phyloP scores from a whole-genome alignment of 2,797 vertebrate species.

The Cynodonichthys magdalenae region DNA sequence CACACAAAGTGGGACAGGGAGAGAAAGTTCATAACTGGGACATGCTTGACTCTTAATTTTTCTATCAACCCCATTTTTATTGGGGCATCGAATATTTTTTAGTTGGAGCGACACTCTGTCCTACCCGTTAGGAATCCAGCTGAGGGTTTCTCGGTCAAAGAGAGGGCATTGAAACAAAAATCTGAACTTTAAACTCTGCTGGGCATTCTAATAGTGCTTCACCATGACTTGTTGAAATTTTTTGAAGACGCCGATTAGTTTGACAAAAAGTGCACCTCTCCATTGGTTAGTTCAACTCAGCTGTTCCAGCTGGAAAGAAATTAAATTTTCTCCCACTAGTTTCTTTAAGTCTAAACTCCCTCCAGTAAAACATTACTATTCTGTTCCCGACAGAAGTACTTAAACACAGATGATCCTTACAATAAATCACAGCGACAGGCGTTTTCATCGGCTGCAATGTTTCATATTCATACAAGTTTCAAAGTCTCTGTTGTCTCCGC shows the following conservation, averaged over 20 bases:
- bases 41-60: slow-evolving; percentile 28
- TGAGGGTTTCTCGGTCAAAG: slow-evolving; percentile 15
- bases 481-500: slow-evolving; percentile 17
- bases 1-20: slow-evolving; percentile 66
- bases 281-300: slow-evolving; percentile 47
- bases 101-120: not conserved
- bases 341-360: slow-evolving; percentile 14
- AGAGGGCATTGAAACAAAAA: slow-evolving; percentile 42
- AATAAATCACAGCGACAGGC: slow-evolving; percentile 11
- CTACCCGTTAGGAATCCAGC: not conserved
- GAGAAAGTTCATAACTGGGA: slow-evolving; percentile 64
- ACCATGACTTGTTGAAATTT: slow-evolving; percentile 47
- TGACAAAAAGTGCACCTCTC: slow-evolving; percentile 55
- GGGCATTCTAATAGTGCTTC: slow-evolving; percentile 11
- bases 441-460: slow-evolving; percentile 30
- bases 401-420: slow-evolving; percentile 7
- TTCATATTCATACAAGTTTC: slow-evolving; percentile 32
- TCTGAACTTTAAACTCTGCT: slow-evolving; percentile 35
- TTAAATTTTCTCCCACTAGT: not conserved
- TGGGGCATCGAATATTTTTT: slow-evolving; percentile 16
- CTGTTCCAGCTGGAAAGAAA: slow-evolving; percentile 31
- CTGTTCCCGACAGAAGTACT: not conserved
- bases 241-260: slow-evolving; percentile 50
- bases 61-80: slow-evolving; percentile 44
- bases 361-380: not conserved